phyloP scores from a whole-genome alignment of 2,113 vertebrate genomes.

The Forbesichthys agassizii region DNA sequence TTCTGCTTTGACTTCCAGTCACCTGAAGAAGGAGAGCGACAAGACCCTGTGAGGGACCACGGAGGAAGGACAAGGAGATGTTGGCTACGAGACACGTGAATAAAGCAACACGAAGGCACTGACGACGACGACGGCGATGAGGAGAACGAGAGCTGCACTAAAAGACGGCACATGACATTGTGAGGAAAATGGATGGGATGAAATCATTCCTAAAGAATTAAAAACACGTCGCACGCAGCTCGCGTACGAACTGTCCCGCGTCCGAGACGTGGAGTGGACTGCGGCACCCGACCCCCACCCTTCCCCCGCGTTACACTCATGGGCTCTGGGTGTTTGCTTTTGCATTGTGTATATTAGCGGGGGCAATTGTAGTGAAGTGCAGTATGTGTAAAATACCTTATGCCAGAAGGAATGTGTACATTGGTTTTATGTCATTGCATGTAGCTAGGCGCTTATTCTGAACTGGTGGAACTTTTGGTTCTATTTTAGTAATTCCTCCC shows the following conservation, averaged over 20 bases:
- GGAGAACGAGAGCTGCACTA: slow-evolving; percentile 39
- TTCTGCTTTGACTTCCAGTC: slow-evolving; percentile 74
- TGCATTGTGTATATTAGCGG: slow-evolving; percentile 70
- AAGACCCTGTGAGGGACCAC: slow-evolving; percentile 89
- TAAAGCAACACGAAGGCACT: background rate
- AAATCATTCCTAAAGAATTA: slow-evolving; percentile 34
- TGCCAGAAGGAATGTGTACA: slow-evolving; percentile 75
- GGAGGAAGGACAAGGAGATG: slow-evolving; percentile 43
- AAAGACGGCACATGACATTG: slow-evolving; percentile 24
- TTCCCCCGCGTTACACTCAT: slow-evolving; percentile 51
- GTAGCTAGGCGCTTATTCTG: slow-evolving; percentile 80
- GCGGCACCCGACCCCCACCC: slow-evolving; percentile 19
- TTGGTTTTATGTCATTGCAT: slow-evolving; percentile 81
- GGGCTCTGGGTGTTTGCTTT: slow-evolving; percentile 58
- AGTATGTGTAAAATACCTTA: slow-evolving; percentile 75
- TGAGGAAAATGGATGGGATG: slow-evolving; percentile 17
- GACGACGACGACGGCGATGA: slow-evolving; percentile 18
- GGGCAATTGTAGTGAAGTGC: slow-evolving; percentile 63
- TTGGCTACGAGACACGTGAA: slow-evolving; percentile 42
- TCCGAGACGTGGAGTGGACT: slow-evolving; percentile 50
- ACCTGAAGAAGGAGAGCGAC: slow-evolving; percentile 98
- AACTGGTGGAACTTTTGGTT: slow-evolving; percentile 77
- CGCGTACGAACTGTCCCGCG: slow-evolving; percentile 45
- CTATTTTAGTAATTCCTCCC: slow-evolving; percentile 74
- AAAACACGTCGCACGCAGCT: slow-evolving; percentile 46